These are phyloP conservation scores for Chaunax sp. DNA, from an alignment of 2,797 vertebrate species.

Conservation along the genomic window DNA sequence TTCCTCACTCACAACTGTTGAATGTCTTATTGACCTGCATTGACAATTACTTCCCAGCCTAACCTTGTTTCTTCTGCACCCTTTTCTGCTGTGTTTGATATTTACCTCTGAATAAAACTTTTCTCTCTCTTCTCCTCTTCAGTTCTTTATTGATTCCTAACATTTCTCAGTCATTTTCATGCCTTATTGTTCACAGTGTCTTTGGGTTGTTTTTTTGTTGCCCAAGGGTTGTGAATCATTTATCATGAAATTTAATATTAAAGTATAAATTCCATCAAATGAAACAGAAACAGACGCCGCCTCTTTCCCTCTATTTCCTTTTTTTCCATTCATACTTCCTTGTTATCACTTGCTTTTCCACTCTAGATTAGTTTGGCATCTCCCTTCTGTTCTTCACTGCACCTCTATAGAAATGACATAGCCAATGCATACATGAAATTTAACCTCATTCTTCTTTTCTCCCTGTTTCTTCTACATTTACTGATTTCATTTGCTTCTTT, in stretches of 20 bases:
- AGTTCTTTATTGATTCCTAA: slow-evolving; percentile 34
- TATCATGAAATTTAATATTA: not conserved
- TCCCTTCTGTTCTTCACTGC: not conserved
- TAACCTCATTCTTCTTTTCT: not conserved
- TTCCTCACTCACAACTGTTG: slow-evolving; percentile 20
- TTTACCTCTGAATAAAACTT: slow-evolving; percentile 72
- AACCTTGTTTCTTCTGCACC: slow-evolving; percentile 41
- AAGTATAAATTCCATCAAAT: not conserved
- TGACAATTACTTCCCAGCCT: slow-evolving; percentile 24
- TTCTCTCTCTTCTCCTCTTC: slow-evolving; percentile 45
- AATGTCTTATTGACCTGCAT: slow-evolving; percentile 18
- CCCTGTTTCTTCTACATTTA: not conserved
- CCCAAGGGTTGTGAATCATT: not conserved
- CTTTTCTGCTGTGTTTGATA: slow-evolving; percentile 60
- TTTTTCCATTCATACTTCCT: not conserved
- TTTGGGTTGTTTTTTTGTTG: not conserved
- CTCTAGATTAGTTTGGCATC: too few species aligned
- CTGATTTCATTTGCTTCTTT: not conserved
- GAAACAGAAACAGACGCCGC: slow-evolving; percentile 20
- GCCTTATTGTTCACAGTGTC: not conserved
- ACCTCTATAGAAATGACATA: not conserved
- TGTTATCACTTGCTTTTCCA: not conserved
- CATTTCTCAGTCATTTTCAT: slow-evolving; percentile 13
- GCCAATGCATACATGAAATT: too few species aligned
- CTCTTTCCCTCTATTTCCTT: not conserved